Conservation (phyloP, 2,888 invertebrate genomes). For the Eucera pruinosa region DNA sequence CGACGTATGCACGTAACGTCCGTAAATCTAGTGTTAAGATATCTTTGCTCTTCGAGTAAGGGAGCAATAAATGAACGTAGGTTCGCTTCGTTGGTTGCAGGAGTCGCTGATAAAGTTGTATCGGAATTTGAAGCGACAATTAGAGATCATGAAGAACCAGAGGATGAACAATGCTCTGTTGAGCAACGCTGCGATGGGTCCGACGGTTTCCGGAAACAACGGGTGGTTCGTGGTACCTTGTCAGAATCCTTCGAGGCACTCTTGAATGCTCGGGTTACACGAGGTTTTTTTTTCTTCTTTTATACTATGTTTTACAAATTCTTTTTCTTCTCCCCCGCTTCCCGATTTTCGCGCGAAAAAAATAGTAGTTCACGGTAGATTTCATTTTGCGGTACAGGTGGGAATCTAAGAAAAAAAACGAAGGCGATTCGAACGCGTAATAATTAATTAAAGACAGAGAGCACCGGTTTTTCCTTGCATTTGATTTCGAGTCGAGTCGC, state of each 20-base stretch:
- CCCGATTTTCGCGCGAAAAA: neutral
- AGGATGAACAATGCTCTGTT: conserved; percentile 69
- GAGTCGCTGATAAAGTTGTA: conserved; percentile 89
- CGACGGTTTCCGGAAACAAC: conserved; percentile 82
- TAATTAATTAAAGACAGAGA: conserved; percentile 1
- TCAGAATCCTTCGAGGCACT: conserved; percentile 77
- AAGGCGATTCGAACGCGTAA: neutral
- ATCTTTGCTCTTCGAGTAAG: too few species aligned
- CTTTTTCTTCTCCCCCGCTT: too few species aligned
- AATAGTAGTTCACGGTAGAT: conserved; percentile 2
- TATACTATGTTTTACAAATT: neutral
- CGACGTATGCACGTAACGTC: too few species aligned
- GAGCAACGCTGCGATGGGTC: conserved; percentile 52
- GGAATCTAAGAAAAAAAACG: neutral
- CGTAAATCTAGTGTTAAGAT: too few species aligned
- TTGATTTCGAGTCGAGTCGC: conserved; percentile 23
- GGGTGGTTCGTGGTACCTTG: conserved; percentile 85
- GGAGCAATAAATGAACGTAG: neutral
- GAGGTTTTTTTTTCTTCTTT: too few species aligned
- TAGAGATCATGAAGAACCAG: conserved; percentile 85
- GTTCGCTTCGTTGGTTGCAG: too few species aligned
- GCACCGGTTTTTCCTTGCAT: conserved; percentile 21
- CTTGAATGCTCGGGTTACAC: conserved; percentile 61
- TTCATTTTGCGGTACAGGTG: neutral
- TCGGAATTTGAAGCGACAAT: conserved; percentile 88